Conservation (phyloP, 2,888 invertebrate species). For the Oscheius sp. region DNA sequence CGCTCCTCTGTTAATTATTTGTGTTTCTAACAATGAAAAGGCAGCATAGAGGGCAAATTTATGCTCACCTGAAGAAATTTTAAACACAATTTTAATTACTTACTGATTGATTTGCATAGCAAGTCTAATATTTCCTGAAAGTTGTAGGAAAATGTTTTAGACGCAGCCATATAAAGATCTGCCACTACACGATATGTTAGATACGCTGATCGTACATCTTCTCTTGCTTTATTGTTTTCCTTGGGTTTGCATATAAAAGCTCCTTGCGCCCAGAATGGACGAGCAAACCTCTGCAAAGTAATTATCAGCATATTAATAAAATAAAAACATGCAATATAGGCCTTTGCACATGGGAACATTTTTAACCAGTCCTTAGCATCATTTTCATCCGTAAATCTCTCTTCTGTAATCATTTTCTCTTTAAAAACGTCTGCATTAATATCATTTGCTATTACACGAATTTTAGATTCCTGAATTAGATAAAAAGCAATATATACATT, state of each 20-base stretch:
- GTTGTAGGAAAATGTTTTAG: neutral
- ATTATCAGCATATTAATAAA: neutral
- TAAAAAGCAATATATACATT: neutral
- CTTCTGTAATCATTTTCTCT: neutral
- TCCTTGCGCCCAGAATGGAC: conserved; percentile 23
- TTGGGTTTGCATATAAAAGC: no score
- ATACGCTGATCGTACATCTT: conserved; percentile 10
- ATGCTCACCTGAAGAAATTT: conserved; percentile 17
- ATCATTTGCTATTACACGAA: neutral
- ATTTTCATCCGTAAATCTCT: neutral
- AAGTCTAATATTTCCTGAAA: neutral
- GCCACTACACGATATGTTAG: neutral
- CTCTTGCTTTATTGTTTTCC: neutral
- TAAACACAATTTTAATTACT: neutral
- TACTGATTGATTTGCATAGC: conserved; percentile 22
- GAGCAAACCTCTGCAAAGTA: conserved; percentile 24
- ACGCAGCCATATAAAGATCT: conserved; percentile 7
- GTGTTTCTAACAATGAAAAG: conserved; percentile 25
- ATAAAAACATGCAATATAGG: neutral
- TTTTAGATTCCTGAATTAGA: neutral
- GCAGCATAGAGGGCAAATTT: conserved; percentile 8
- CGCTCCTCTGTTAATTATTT: conserved; percentile 8
- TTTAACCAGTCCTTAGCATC: neutral
- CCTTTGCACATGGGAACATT: conserved; percentile 12
- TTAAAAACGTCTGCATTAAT: neutral